phyloP scores from a whole-genome alignment of 2,113 vertebrate species.

The Cynocephalus volans region DNA sequence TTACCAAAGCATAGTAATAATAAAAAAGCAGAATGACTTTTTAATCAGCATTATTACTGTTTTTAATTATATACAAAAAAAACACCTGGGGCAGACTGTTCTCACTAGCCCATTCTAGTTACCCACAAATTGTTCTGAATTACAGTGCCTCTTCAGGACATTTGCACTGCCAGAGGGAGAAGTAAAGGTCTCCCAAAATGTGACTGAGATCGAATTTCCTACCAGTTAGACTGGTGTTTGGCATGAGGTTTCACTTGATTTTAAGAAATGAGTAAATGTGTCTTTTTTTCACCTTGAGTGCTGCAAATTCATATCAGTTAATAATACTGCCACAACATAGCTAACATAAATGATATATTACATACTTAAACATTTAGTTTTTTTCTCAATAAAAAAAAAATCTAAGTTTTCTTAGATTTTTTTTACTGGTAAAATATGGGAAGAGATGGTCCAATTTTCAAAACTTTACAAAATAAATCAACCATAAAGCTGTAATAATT shows the following conservation, averaged over 20 bases:
- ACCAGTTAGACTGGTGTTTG: background rate
- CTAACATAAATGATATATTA: background rate
- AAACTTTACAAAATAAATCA: background rate
- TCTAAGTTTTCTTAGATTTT: background rate
- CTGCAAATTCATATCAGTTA: background rate
- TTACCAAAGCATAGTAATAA: background rate
- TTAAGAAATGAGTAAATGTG: background rate
- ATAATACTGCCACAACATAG: background rate
- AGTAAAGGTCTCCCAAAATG: background rate
- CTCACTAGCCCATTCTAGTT: background rate
- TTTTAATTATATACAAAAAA: slow-evolving; percentile 43
- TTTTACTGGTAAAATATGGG: background rate
- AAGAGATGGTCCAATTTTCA: slow-evolving; percentile 21
- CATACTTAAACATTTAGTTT: background rate
- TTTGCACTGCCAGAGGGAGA: background rate
- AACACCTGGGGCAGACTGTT: background rate
- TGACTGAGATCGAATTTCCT: slow-evolving; percentile 36
- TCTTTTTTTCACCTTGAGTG: slow-evolving; percentile 15
- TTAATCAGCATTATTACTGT: background rate
- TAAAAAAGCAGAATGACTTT: slow-evolving; percentile 54
- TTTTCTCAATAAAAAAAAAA: slow-evolving; percentile 24
- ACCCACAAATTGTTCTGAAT: background rate
- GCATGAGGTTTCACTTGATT: slow-evolving; percentile 32
- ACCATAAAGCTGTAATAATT: background rate
- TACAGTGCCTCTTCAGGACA: background rate